Evolutionary conservation across 2,888 invertebrate genomes (phyloP).

Genomic region (Lepidochitona cinerea): DNA sequence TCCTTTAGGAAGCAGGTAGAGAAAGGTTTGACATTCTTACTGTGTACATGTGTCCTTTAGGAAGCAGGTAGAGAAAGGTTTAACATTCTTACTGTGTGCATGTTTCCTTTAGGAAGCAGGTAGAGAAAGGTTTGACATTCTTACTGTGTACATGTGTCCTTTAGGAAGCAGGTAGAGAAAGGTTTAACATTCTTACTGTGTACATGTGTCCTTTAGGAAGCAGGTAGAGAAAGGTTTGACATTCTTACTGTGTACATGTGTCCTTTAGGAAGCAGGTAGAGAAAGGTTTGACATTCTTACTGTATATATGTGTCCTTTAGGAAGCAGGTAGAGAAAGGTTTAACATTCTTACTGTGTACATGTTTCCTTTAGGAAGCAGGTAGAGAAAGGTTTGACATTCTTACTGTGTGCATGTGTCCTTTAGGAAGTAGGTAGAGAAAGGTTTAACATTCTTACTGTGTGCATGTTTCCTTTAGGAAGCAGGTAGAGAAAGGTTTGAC

Average conservation of each 20-base stretch:
- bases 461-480: no score
- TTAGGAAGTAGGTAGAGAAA: constrained; percentile 77
- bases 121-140: constrained; percentile 86
- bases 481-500: constrained; percentile 82
- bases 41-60: no score
- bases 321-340: constrained; percentile 79
- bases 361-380: constrained; percentile 63
- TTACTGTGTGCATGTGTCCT: no score
- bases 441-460: constrained; percentile 86
- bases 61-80: constrained; percentile 79
- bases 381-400: constrained; percentile 86
- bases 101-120: constrained; percentile 63
- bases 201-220: no score
- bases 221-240: constrained; percentile 82
- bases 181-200: constrained; percentile 86
- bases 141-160: no score
- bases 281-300: constrained; percentile 83
- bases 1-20: constrained; percentile 77
- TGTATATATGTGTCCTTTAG: no score
- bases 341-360: constrained; percentile 87
- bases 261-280: constrained; percentile 77
- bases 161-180: constrained; percentile 77
- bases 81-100: constrained; percentile 87
- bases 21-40: constrained; percentile 83
- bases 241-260: no score